Evolutionary conservation across 2,113 vertebrate species (phyloP).

Genomic region (Cromileptes altivelis): DNA sequence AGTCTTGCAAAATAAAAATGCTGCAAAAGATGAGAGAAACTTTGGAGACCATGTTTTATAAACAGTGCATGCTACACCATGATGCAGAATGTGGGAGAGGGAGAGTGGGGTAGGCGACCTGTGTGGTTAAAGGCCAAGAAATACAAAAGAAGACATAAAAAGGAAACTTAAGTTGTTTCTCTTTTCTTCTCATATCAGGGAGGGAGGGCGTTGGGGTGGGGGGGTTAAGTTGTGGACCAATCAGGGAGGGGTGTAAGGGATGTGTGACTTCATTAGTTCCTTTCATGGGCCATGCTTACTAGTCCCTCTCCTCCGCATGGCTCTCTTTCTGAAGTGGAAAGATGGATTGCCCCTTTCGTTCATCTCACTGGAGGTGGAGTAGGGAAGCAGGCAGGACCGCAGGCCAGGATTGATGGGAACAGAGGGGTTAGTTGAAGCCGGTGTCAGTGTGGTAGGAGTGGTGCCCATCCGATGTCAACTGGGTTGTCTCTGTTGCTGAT

Average conservation of each 20-base stretch:
- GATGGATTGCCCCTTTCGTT: constrained; percentile 75
- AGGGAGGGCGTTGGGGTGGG: not conserved
- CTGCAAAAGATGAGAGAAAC: constrained; percentile 66
- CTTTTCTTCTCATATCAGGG: constrained; percentile 60
- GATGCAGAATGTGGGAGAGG: constrained; percentile 70
- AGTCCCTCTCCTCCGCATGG: constrained; percentile 76
- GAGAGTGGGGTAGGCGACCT: constrained; percentile 58
- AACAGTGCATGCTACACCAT: constrained; percentile 92
- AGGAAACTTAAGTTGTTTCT: constrained; percentile 63
- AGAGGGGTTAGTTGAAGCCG: constrained; percentile 91
- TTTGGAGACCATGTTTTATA: constrained; percentile 71
- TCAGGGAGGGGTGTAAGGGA: constrained; percentile 51
- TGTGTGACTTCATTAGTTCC: constrained; percentile 77
- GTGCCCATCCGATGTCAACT: constrained; percentile 95
- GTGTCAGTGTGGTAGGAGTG: constrained; percentile 94
- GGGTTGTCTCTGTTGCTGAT: constrained; percentile 97
- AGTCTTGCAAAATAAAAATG: constrained; percentile 67
- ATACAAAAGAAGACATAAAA: constrained; percentile 72
- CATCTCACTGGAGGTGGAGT: constrained; percentile 74
- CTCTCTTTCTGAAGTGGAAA: constrained; percentile 71
- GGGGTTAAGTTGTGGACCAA: constrained; percentile 46
- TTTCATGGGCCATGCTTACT: constrained; percentile 77
- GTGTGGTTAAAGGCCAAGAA: constrained; percentile 76
- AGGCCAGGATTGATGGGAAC: constrained; percentile 47
- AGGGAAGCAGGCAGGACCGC: constrained; percentile 76